Conservation (phyloP, 2,113 vertebrate species). For the Lagopus muta region DNA sequence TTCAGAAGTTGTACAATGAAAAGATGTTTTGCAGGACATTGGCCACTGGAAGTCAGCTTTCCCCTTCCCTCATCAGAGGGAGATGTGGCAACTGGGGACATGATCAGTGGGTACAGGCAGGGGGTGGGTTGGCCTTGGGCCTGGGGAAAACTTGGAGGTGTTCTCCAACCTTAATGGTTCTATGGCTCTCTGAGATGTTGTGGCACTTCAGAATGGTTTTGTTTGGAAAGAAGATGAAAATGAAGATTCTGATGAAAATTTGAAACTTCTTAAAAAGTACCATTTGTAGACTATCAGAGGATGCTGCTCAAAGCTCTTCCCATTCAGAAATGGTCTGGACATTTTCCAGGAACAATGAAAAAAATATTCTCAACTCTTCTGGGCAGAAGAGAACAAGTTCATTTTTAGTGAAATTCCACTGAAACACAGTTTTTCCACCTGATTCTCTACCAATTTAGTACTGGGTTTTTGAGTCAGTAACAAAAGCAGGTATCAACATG, state of each 20-base stretch:
- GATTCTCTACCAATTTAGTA: not conserved
- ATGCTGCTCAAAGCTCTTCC: not conserved
- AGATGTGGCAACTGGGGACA: too few species aligned
- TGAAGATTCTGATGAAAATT: not conserved
- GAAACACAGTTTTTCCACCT: not conserved
- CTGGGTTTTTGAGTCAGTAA: not conserved
- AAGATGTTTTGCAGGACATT: not conserved
- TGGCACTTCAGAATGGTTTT: fast-evolving
- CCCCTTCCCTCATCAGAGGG: not conserved
- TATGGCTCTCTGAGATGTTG: too few species aligned
- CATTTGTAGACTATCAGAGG: fast-evolving
- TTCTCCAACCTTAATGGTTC: too few species aligned
- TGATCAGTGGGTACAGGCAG: too few species aligned
- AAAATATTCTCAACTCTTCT: not conserved
- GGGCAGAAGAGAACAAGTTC: not conserved
- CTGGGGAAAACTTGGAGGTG: too few species aligned
- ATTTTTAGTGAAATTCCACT: not conserved
- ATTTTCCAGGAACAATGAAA: not conserved
- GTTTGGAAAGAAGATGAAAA: not conserved
- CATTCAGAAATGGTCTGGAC: not conserved
- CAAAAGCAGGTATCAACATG: fast-evolving
- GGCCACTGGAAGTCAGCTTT: not conserved
- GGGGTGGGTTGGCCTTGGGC: too few species aligned
- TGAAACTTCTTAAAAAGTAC: not conserved
- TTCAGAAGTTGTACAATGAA: not conserved